Evolutionary conservation across 2,888 invertebrate species (phyloP), one percentile per base, ranked within the genome.

Genomic region (Drosophila tanythrix): DNA sequence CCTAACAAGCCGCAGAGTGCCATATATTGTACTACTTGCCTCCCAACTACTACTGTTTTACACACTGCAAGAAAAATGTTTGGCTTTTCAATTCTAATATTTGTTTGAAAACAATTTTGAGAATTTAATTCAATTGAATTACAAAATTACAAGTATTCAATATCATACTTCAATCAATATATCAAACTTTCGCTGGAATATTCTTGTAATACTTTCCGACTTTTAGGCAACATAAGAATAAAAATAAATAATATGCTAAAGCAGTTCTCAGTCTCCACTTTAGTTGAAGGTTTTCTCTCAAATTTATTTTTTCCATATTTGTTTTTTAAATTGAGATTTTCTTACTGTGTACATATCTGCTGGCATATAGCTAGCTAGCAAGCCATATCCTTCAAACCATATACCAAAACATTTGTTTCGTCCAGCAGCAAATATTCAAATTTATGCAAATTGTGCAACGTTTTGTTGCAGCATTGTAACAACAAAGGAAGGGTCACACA

Each of bases 401-500:
- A 56, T 36, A 56, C 48, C 62, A 62, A 46, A 36, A 48, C 69
- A 70, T 68, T 69, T 70, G 15, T 52, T 38, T 48, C 18, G 36
- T 21, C 18, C 60, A 48, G 7, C 48, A 36, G 46, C 46, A 40
- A 29, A 58, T 48, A 83, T 83, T 70, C 80, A 83, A 83, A 83
- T 83, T 77, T 84, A 83, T 83, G 83, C 80, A 80, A 83, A 83
- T 83, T 68, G 46, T 33, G 46, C 56, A 73, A 48, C 81, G 71
- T 75, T 82, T 82, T 82, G 78, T 78, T 60, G 57, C 43, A 31
- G 56, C 15, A 29, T 21, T 29, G n/a, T 8, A 1, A 5, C 25
- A 40, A 40, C 13, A 1, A 21, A 2, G 10, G 6, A 1, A 27
- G 40, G 8, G 29, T 21, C 40, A 43, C 29, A n/a, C 31, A 31